Base-by-base conservation (phyloP, 1,140 invertebrate species). In the Neomicropteryx cornuta region DNA sequence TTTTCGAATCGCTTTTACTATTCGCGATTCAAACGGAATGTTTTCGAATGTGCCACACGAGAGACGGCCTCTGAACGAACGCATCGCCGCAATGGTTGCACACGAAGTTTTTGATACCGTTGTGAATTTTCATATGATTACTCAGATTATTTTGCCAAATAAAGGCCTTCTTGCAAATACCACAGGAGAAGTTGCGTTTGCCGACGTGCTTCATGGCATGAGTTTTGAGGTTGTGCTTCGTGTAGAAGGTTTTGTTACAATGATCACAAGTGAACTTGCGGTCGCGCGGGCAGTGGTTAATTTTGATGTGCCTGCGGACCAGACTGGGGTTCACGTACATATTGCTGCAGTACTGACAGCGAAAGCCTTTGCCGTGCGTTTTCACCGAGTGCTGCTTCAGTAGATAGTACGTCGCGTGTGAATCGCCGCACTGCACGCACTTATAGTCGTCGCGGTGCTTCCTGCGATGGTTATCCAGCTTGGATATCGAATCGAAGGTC, bases 1-100 rank as follows among this genome's bases (percentile, higher is more conserved):
- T n/a, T n/a, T n/a, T n/a, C n/a, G n/a, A n/a, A n/a, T n/a, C n/a
- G n/a, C n/a, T n/a, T n/a, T n/a, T n/a, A n/a, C n/a, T n/a, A n/a
- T n/a, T n/a, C n/a, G n/a, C n/a, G n/a, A n/a, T n/a, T n/a, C n/a
- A n/a, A n/a, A n/a, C n/a, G n/a, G n/a, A n/a, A n/a, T n/a, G n/a
- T n/a, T n/a, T n/a, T n/a, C n/a, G n/a, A n/a, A n/a, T n/a, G 47
- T 76, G 73, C 33, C 71, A 70, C 36, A 70, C 66, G 1, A 75
- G 45, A 48, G 71, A 71, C 39, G 72, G 68, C 40, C 71, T 72
- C 2, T 70, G 60, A 3, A 68, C 68, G 41, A 77, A 77, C 30
- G 63, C 63, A 46, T 75, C 75, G 5, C 66, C 66, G 47, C 75
- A 77, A 18, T 73, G 51, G 28, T 73, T 67, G 48, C 75, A 77